phyloP scores from a whole-genome alignment of 2,888 invertebrate genomes.

The Leucozona laternaria region DNA sequence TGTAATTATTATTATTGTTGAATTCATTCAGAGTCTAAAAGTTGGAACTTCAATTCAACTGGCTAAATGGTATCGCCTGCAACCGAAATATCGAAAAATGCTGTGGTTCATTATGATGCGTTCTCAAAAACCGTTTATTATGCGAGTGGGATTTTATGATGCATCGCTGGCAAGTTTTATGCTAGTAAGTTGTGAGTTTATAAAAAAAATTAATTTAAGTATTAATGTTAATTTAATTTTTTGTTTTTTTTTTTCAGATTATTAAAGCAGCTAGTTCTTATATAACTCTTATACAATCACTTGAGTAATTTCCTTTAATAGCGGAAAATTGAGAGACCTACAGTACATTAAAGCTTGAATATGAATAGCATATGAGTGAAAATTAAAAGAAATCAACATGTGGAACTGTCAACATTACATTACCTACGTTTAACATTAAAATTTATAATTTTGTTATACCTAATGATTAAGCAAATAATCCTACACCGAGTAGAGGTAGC shows the following conservation, averaged over 20 bases:
- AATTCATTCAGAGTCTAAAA: constrained; percentile 1
- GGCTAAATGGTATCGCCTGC: constrained; percentile 26
- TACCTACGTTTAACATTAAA: no score
- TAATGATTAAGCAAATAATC: no score
- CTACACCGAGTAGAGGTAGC: no score
- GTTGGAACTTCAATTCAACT: constrained; percentile 16
- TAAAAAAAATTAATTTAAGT: neutral
- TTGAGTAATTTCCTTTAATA: neutral
- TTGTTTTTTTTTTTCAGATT: constrained; percentile 8
- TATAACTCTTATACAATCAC: constrained; percentile 34
- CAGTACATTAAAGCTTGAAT: no score
- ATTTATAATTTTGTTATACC: no score
- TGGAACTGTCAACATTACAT: no score
- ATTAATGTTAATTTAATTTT: neutral
- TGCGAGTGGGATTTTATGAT: constrained; percentile 37
- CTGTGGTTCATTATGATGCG: constrained; percentile 12
- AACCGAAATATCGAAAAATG: constrained; percentile 29
- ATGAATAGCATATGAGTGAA: no score
- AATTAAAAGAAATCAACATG: no score
- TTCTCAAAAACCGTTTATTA: constrained; percentile 23
- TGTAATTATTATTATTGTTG: neutral
- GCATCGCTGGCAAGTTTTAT: constrained; percentile 38
- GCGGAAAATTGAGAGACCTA: no score
- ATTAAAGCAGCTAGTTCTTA: constrained; percentile 39
- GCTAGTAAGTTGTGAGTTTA: neutral